Base-by-base conservation (phyloP, 2,797 vertebrate genomes). In the Enteromius treurensis region DNA sequence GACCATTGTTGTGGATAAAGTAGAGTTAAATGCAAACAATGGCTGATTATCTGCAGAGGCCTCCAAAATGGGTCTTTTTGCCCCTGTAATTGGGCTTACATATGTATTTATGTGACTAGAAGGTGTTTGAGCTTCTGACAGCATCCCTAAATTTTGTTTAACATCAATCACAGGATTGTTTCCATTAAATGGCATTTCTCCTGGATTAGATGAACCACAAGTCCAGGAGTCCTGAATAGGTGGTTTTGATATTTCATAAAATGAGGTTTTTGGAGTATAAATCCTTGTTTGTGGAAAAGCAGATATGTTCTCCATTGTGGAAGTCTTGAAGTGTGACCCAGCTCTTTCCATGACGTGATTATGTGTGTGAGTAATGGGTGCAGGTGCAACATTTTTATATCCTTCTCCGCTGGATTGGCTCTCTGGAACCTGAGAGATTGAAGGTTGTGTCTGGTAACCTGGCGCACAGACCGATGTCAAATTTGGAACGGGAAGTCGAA, bases 191-290 rank as follows among this genome's bases (percentile, higher is more conserved):
- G 79, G 23, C 19, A 79, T 68, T 70, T 83, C 91, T 32, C 8
- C 55, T 55, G 90, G 89, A 75, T 73, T 82, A 29, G 64, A 13
- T 82, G 85, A 77, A 68, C 86, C 91, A 70, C 86, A 65, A 17
- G 37, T 68, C 15, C 90, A 86, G 0, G 90, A 86, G 47, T 95
- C 92, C 70, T 92, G 92, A 4, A 92, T 81, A 40, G 90, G 91
- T 9, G 91, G 91, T 85, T 92, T 95, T 26, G 93, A 92, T 82
- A 93, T 88, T 82, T 95, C 93, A 80, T 93, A 93, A 88, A 94
- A 93, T 9, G 91, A 93, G 71, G 93, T 92, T 79, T 93, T 94
- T 64, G 94, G 94, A 55, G 91, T 94, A 81, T 93, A 94, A 69
- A 92, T 91, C 78, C 80, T 93, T 40, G 88, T 87, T 88, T 90